Base-by-base conservation (phyloP, 1,140 invertebrate genomes). In the Pogonognathellus flavescens region DNA sequence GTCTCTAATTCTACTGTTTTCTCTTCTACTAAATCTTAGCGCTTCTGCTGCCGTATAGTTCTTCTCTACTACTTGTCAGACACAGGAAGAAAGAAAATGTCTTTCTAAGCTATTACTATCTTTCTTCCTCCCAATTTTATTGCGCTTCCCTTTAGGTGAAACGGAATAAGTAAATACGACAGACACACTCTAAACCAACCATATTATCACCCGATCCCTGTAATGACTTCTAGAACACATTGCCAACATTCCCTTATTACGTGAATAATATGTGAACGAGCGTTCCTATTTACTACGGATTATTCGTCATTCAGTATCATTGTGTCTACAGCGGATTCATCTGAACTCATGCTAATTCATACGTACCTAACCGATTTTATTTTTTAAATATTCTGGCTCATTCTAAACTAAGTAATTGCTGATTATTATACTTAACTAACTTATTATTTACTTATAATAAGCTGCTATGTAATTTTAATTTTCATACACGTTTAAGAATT, bases 181-280 rank as follows among this genome's bases (percentile, higher is more conserved):
- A n/a, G 53, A 57, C n/a, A 57, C 31, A 3, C 31, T 41, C 31
- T 41, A 41, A 41, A 41, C 31, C 31, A 41, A 41, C 31, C 31
- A 41, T 41, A 41, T 41, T 41, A 41, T 41, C 31, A 41, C 31
- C 31, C 31, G 31, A 41, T 41, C 55, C 52, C 80, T 84, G 55
- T 85, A 85, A 85, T 85, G 84, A 85, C 84, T 85, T 85, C 59
- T 85, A 4, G 53, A 6, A 57, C 31, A 31, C 84, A 60, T 20
- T 85, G 84, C 84, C 84, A 85, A 85, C 20, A 82, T 80, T 80
- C 83, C 22, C 20, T 14, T 60, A 20, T 5, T 53, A 70, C 31
- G 11, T 25, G 20, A 53, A 81, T 81, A 81, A 41, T 50, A 31
- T 31, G 41, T 16, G 70, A 49, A 25, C n/a, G 25, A n/a, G 49